Conservation (phyloP, 1,140 invertebrate species). For the Adelges cooleyi region DNA sequence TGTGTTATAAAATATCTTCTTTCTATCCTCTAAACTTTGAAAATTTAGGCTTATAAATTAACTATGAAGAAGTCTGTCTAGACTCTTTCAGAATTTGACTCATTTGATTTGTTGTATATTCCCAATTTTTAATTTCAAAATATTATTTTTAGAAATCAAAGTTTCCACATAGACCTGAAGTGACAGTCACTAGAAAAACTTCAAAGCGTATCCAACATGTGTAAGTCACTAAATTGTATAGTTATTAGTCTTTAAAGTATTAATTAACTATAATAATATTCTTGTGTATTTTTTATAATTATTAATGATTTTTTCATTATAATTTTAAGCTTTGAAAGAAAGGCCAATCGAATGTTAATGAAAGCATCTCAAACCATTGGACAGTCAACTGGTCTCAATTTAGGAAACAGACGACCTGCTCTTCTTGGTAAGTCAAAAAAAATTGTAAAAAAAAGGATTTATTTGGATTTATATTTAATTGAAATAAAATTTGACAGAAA, state of each 20-base stretch:
- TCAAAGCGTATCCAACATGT: constrained; percentile 49
- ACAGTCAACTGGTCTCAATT: constrained; percentile 55
- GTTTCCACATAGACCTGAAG: constrained; percentile 43
- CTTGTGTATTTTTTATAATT: too few relatives aligned
- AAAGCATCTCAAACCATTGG: constrained; percentile 71
- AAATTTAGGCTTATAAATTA: too few relatives aligned
- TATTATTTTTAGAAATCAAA: constrained; percentile 41
- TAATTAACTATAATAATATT: too few relatives aligned
- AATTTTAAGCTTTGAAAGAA: constrained; percentile 49
- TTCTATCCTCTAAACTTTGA: too few relatives aligned
- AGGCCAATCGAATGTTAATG: constrained; percentile 73
- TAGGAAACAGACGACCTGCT: constrained; percentile 43
- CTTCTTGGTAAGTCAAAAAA: constrained; percentile 29
- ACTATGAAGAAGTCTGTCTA: too few relatives aligned
- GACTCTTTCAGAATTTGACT: too few relatives aligned
- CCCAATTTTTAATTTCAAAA: too few relatives aligned
- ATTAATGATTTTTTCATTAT: constrained; percentile 1
- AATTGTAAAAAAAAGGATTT: too few relatives aligned
- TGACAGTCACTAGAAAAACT: constrained; percentile 42
- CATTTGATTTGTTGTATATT: too few relatives aligned
- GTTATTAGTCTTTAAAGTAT: too few relatives aligned
- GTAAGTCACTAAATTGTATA: constrained; percentile 40
- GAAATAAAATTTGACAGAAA: constrained; percentile 37
- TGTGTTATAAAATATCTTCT: too few relatives aligned
- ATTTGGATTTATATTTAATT: too few relatives aligned